Conservation (phyloP, 2,797 vertebrate species). For the Jordanella pulchra region DNA sequence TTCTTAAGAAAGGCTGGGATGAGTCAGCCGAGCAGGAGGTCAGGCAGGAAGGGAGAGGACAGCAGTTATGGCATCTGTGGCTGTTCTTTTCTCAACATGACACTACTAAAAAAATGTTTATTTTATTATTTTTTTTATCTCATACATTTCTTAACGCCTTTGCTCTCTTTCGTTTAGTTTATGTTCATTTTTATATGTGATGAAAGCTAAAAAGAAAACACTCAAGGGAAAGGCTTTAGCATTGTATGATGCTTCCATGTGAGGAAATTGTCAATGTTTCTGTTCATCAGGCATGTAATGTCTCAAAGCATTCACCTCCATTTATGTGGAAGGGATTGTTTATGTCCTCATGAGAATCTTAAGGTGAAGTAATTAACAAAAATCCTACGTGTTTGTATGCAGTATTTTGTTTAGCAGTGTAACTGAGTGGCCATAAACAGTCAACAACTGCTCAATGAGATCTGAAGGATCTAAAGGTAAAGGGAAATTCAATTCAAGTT, state of each 20-base stretch:
- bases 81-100: conserved; percentile 35
- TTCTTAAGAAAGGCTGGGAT: conserved; percentile 55
- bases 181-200: conserved; percentile 15
- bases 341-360: conserved; percentile 26
- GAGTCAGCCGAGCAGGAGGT: conserved; percentile 51
- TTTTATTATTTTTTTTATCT: conserved; percentile 7
- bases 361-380: background rate
- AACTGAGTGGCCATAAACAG: background rate
- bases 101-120: conserved; percentile 34
- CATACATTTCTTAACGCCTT: conserved; percentile 17
- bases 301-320: conserved; percentile 21
- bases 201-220: conserved; percentile 10
- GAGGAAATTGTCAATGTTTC: conserved; percentile 27
- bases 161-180: background rate
- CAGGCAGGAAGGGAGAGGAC: conserved; percentile 10
- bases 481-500: background rate
- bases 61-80: conserved; percentile 37
- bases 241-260: conserved; percentile 18
- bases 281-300: conserved; percentile 28
- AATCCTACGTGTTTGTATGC: background rate
- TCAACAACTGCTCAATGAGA: background rate
- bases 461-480: background rate
- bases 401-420: background rate
- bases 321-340: conserved; percentile 12
- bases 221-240: conserved; percentile 11